These are phyloP conservation scores for Asarcornis scutulata DNA, from an alignment of 2,113 vertebrate genomes.

Conservation along the genomic window DNA sequence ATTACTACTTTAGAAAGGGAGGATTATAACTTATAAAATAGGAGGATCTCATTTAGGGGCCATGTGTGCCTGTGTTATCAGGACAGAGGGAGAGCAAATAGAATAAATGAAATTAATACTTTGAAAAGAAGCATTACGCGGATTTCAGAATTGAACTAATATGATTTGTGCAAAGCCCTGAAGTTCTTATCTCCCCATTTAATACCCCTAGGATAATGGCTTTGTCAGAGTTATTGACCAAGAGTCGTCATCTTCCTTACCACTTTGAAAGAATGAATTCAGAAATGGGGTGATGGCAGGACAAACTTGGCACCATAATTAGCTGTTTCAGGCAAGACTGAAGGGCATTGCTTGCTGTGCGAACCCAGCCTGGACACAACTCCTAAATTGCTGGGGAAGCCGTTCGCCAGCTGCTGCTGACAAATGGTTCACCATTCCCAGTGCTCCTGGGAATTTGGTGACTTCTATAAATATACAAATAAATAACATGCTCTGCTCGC, in stretches of 20 bases:
- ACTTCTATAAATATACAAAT: too few relatives aligned
- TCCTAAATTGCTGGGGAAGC: background rate
- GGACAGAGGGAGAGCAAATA: slow-evolving; percentile 70
- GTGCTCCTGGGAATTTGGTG: background rate
- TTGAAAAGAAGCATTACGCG: slow-evolving; percentile 65
- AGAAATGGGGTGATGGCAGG: background rate
- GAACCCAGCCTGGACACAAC: background rate
- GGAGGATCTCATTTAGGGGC: slow-evolving; percentile 61
- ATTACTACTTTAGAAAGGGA: slow-evolving; percentile 63
- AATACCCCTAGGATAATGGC: slow-evolving; percentile 65
- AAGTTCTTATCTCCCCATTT: slow-evolving; percentile 73
- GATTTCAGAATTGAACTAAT: slow-evolving; percentile 72
- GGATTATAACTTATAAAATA: slow-evolving; percentile 61
- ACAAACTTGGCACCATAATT: background rate
- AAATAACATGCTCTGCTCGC: background rate
- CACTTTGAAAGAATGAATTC: slow-evolving; percentile 21
- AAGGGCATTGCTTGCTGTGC: accelerated
- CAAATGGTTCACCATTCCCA: accelerated
- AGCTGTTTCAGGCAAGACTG: background rate
- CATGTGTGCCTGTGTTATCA: slow-evolving; percentile 58
- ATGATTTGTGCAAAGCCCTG: slow-evolving; percentile 70
- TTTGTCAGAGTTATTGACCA: slow-evolving; percentile 61
- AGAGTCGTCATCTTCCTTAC: background rate
- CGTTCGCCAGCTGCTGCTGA: background rate
- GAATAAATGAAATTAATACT: slow-evolving; percentile 81